Conservation (phyloP, 2,888 invertebrate species). For the Cantharis nigra region DNA sequence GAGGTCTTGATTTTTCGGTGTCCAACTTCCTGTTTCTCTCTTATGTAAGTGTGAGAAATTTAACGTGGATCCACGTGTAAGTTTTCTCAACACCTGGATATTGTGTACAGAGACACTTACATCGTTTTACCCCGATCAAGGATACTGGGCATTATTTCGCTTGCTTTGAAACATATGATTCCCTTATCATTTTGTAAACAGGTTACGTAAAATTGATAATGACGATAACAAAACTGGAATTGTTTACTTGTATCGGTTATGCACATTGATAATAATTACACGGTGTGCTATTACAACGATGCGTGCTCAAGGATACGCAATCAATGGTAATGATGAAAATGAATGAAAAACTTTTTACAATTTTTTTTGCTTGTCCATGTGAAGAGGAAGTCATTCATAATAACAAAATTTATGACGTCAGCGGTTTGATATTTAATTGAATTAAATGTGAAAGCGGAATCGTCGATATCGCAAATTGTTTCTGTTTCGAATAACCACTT, state of each 20-base stretch:
- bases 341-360: slow-evolving; percentile 21
- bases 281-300: slow-evolving; percentile 5
- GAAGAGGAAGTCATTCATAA: slow-evolving; percentile 32
- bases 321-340: slow-evolving; percentile 21
- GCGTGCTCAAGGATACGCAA: slow-evolving; percentile 17
- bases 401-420: slow-evolving; percentile 27
- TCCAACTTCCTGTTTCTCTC: not conserved
- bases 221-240: not conserved
- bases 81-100: not conserved
- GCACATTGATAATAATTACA: slow-evolving; percentile 5
- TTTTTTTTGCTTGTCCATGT: slow-evolving; percentile 19
- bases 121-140: too few species aligned
- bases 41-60: not conserved
- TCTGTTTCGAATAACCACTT: slow-evolving; percentile 11
- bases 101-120: not conserved
- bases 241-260: not conserved
- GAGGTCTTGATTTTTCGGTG: not conserved
- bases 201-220: slow-evolving; percentile 11
- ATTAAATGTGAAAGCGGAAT: not conserved
- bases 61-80: not conserved
- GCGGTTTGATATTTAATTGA: not conserved
- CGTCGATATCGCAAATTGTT: slow-evolving; percentile 8
- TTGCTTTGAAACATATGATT: not conserved
- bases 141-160: too few species aligned
- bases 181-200: not conserved